Evolutionary conservation across 2,797 vertebrate species (phyloP), one percentile per base, ranked within the genome.

Genomic region (Scomberomorus guttatus): DNA sequence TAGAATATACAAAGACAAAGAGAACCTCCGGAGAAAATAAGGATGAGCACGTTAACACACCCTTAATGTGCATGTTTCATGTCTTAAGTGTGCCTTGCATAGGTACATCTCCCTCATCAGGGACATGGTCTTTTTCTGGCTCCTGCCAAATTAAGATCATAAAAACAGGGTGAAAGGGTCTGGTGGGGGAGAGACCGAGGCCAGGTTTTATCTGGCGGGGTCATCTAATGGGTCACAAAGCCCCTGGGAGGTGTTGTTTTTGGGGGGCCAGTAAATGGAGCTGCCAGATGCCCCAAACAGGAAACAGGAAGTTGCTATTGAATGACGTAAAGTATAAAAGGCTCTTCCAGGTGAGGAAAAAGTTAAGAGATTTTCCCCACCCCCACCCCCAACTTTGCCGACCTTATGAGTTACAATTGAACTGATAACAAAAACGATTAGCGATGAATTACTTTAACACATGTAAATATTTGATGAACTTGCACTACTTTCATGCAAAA

Each of bases 231-330:
- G 91, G 86, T 89, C 83, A 58, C 14, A 3, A 63, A 79, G 84
- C 79, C 80, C 82, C 61, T 90, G 87, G 91, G 87, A 93, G 90
- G 80, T 91, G 91, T 91, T 92, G 86, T 94, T 93, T 93, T 76
- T 84, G 66, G 85, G 88, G 85, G 86, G 70, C 44, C 64, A 44
- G 90, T 80, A 91, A 93, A 94, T 91, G 90, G 81, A 94, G 83
- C 83, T 79, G 82, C 92, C 94, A 91, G 89, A 93, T 93, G 92
- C 91, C 89, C 88, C 88, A 90, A 94, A 93, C 93, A 95, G 95
- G 95, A 96, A 95, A 94, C 84, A 93, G 95, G 95, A 96, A 94
- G 94, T 91, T 74, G 91, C 91, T 94, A 87, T 80, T 91, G 90
- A 93, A 94, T 94, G 89, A 93, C 91, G 89, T 92, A 90, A 89